These are phyloP conservation scores for Cottus gobio DNA, from an alignment of 2,113 vertebrate genomes.

Conservation along the genomic window DNA sequence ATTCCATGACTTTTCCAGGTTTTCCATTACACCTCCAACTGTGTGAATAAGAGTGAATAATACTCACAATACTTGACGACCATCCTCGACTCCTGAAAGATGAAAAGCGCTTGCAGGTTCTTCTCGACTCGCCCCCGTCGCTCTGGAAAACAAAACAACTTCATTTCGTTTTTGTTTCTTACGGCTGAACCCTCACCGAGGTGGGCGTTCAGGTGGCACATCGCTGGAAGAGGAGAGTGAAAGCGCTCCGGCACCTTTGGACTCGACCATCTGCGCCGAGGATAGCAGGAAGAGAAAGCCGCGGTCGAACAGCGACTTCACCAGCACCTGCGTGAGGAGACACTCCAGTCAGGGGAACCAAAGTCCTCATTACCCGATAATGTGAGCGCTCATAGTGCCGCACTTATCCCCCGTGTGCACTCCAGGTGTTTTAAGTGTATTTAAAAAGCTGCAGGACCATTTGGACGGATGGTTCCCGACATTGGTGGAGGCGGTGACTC, in stretches of 20 bases:
- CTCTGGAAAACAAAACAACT: constrained; percentile 81
- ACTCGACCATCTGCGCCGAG: constrained; percentile 89
- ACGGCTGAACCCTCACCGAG: constrained; percentile 33
- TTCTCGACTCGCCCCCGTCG: constrained; percentile 82
- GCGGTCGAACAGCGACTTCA: constrained; percentile 91
- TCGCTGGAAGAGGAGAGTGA: constrained; percentile 24
- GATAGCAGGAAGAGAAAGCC: constrained; percentile 94
- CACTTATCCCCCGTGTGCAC: too few species aligned
- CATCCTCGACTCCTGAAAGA: constrained; percentile 91
- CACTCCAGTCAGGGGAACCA: constrained; percentile 25
- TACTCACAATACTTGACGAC: constrained; percentile 82
- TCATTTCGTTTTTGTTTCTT: constrained; percentile 1
- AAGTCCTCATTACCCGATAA: too few species aligned
- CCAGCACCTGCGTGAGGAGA: constrained; percentile 86
- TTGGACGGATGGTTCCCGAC: background rate
- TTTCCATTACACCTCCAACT: too few species aligned
- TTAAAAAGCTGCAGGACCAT: too few species aligned
- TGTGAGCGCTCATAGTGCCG: too few species aligned
- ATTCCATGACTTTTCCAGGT: too few species aligned
- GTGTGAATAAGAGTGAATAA: too few species aligned
- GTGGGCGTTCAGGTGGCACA: constrained; percentile 49
- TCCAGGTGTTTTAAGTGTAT: too few species aligned
- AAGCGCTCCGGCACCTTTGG: constrained; percentile 84
- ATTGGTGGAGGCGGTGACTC: constrained; percentile 62
- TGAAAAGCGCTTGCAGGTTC: constrained; percentile 91